Conservation (phyloP, 2,888 invertebrate species). For the Tromatobia lineatoria region DNA sequence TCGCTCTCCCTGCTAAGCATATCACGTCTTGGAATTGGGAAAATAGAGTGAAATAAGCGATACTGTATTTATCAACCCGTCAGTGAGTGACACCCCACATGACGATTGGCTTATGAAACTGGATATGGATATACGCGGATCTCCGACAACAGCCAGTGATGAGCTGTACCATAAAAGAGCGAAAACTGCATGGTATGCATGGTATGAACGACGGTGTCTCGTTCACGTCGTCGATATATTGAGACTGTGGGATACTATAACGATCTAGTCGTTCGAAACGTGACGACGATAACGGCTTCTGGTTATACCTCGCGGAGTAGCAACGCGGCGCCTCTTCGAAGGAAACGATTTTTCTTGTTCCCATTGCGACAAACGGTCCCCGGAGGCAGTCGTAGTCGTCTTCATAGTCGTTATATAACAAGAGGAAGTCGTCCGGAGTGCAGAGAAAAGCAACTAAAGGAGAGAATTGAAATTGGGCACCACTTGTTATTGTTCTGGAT, state of each 20-base stretch:
- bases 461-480: constrained; percentile 54
- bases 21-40: not conserved
- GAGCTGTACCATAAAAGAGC: not conserved
- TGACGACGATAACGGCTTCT: constrained; percentile 63
- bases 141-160: not conserved
- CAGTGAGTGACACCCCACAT: not conserved
- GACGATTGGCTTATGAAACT: not conserved
- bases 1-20: constrained; percentile 5
- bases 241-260: constrained; percentile 36
- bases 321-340: constrained; percentile 49
- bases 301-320: constrained; percentile 58
- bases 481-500: constrained; percentile 62
- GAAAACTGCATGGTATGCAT: constrained; percentile 17
- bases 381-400: constrained; percentile 41
- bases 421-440: constrained; percentile 51
- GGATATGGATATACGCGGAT: not conserved
- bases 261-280: constrained; percentile 56
- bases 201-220: constrained; percentile 2
- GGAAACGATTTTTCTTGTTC: constrained; percentile 64
- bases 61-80: too few species aligned
- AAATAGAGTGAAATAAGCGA: too few species aligned
- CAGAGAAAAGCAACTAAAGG: constrained; percentile 30
- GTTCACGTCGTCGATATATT: constrained; percentile 33
- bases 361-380: constrained; percentile 58
- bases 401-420: constrained; percentile 50